These are phyloP conservation scores for Spongilla lacustris DNA, from an alignment of 37 sponge, comb jelly and placozoan genomes.

Conservation along the genomic window DNA sequence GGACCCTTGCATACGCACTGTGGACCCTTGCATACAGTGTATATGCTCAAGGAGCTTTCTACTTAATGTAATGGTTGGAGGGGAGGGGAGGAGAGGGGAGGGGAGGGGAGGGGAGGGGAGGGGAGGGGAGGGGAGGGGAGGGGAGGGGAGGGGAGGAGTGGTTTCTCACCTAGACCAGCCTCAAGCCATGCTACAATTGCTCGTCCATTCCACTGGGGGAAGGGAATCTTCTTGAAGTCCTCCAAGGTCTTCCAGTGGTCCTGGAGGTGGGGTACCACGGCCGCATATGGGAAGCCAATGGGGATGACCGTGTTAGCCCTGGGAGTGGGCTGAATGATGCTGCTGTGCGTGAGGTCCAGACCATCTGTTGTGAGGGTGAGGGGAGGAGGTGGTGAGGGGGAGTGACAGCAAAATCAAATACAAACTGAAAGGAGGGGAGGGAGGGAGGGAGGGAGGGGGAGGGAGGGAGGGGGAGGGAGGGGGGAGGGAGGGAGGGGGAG, in stretches of 20 bases:
- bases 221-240: slow-evolving; percentile 46
- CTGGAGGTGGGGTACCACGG: slow-evolving; percentile 3
- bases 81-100: too few relatives aligned
- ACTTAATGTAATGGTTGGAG: too few relatives aligned
- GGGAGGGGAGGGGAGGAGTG: too few relatives aligned
- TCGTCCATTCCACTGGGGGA: slow-evolving; percentile 59
- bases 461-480: slow-evolving; percentile 6
- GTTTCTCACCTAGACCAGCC: background rate
- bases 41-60: too few relatives aligned
- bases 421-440: too few relatives aligned
- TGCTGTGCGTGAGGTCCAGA: slow-evolving; percentile 39
- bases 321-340: slow-evolving; percentile 21
- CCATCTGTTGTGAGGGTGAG: slow-evolving; percentile 44
- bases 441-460: too few relatives aligned
- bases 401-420: too few relatives aligned
- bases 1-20: too few relatives aligned
- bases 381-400: background rate
- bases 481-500: background rate
- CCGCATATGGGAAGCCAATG: slow-evolving; percentile 22
- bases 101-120: too few relatives aligned
- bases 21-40: too few relatives aligned
- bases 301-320: background rate
- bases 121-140: too few relatives aligned
- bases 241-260: slow-evolving; percentile 50
- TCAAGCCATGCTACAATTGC: slow-evolving; percentile 64